Evolutionary conservation across 2,113 vertebrate genomes (phyloP).

Genomic region (Philantomba maxwellii): DNA sequence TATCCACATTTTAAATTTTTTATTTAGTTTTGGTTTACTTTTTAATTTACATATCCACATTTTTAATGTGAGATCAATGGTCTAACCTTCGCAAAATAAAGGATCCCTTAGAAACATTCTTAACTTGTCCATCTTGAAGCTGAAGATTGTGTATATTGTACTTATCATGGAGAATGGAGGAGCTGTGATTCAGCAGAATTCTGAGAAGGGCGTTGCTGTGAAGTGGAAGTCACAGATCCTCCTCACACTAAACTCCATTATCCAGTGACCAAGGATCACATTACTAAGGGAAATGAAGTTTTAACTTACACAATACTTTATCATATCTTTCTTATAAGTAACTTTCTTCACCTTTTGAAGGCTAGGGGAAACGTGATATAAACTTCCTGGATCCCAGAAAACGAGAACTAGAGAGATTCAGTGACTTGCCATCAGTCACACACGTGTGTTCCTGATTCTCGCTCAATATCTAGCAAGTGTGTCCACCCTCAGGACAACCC

Average conservation of each 20-base stretch:
- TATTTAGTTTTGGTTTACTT: not conserved
- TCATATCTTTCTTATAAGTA: not conserved
- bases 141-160: not conserved
- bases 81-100: not conserved
- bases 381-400: not conserved
- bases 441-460: accelerated
- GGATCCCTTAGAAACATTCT: not conserved
- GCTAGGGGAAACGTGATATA: not conserved
- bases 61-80: not conserved
- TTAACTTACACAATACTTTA: not conserved
- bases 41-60: not conserved
- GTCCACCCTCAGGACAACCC: not conserved
- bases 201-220: not conserved
- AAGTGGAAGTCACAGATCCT: not conserved
- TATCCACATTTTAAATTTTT: not conserved
- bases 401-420: not conserved
- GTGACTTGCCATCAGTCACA: not conserved
- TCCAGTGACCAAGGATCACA: not conserved
- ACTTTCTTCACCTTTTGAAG: not conserved
- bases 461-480: accelerated
- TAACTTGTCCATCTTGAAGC: not conserved
- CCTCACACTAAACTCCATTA: not conserved
- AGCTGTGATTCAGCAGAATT: not conserved
- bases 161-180: not conserved
- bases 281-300: not conserved